Conservation (phyloP, 2,888 invertebrate genomes). For the Spilosoma lubricipeda region DNA sequence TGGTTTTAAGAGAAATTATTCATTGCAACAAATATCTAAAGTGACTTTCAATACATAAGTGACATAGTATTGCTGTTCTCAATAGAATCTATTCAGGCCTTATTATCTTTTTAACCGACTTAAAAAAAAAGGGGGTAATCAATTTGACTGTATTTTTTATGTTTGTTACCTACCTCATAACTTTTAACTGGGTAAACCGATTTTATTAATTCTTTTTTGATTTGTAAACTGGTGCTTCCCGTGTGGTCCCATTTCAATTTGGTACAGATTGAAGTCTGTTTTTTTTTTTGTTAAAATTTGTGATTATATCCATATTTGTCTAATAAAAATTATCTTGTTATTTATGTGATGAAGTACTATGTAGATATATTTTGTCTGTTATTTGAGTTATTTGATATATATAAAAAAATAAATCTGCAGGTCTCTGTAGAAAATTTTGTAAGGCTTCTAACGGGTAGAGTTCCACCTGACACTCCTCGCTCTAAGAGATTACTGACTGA, state of each 20-base stretch:
- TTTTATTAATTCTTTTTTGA: too few relatives aligned
- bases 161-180: too few relatives aligned
- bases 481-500: slow-evolving; percentile 98
- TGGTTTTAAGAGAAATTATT: neutral
- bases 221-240: too few relatives aligned
- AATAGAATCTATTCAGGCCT: too few relatives aligned
- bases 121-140: too few relatives aligned
- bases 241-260: too few relatives aligned
- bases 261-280: too few relatives aligned
- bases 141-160: too few relatives aligned
- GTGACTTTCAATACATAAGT: neutral
- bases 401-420: slow-evolving; percentile 76
- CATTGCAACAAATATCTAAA: neutral
- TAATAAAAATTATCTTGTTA: neutral
- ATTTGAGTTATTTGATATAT: neutral
- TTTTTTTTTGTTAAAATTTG: too few relatives aligned
- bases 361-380: neutral
- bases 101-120: too few relatives aligned
- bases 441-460: slow-evolving; percentile 96
- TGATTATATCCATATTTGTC: too few relatives aligned
- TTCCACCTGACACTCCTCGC: slow-evolving; percentile 96
- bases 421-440: slow-evolving; percentile 99
- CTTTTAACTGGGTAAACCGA: too few relatives aligned
- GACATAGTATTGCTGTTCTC: neutral
- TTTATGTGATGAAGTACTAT: neutral